phyloP scores from a whole-genome alignment of 2,888 invertebrate genomes.

The Eupelmus urozonus region DNA sequence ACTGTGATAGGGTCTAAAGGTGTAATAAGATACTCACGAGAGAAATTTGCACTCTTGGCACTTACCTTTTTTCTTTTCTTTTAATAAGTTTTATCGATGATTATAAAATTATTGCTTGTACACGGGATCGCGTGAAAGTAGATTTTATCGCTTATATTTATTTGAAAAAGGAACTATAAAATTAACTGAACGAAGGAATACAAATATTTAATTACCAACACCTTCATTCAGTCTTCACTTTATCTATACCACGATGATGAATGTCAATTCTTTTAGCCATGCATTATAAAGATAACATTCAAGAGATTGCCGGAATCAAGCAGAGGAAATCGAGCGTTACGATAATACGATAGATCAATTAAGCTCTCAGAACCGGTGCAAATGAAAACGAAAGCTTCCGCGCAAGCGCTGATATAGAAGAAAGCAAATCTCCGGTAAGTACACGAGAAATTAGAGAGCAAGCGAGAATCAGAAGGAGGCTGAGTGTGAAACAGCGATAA shows the following conservation, averaged over 20 bases:
- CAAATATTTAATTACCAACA: too few species aligned
- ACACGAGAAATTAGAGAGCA: slow-evolving; percentile 27
- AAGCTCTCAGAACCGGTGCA: neutral
- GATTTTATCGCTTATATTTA: neutral
- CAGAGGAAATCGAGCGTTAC: too few species aligned
- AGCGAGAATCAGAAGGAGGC: neutral
- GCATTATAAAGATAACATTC: too few species aligned
- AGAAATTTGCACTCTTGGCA: neutral
- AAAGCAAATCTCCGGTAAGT: neutral
- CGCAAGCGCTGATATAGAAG: neutral
- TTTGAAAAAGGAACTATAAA: neutral
- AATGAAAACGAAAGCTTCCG: slow-evolving; percentile 11
- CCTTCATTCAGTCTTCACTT: too few species aligned
- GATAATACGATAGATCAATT: slow-evolving; percentile 1
- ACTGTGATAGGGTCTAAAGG: neutral
- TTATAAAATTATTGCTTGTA: neutral
- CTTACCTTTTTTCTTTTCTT: neutral
- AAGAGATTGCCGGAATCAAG: too few species aligned
- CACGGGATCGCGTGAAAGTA: neutral
- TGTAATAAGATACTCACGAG: slow-evolving; percentile 11
- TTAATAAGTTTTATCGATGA: neutral
- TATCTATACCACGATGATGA: neutral
- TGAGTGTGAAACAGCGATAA: slow-evolving; percentile 51
- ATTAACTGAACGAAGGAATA: neutral
- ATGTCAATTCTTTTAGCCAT: neutral